These are phyloP conservation scores for honey bee (Apis mellifera) DNA, from an alignment of 1,140 invertebrate species.

Conservation along the genomic window DNA sequence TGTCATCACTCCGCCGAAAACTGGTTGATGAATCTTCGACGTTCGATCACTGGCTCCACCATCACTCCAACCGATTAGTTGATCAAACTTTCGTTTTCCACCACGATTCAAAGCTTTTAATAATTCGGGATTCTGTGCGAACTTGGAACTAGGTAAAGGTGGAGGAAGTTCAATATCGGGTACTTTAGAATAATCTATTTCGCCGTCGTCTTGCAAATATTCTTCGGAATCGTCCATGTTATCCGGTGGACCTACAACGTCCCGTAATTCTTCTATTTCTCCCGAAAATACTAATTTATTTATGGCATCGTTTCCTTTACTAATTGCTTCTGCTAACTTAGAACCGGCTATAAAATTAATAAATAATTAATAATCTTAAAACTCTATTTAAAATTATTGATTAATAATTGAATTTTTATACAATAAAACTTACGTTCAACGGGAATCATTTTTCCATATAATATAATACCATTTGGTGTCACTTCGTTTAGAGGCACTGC, in stretches of 20 bases:
- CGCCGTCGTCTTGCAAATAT: conserved; percentile 80
- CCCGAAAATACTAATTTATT: conserved; percentile 89
- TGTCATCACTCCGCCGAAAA: conserved; percentile 69
- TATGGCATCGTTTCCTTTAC: conserved; percentile 88
- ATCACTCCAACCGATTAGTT: conserved; percentile 78
- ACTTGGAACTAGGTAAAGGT: conserved; percentile 79
- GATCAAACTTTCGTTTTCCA: conserved; percentile 79
- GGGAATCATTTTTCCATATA: conserved; percentile 89
- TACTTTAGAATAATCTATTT: conserved; percentile 77
- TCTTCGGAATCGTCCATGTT: conserved; percentile 84
- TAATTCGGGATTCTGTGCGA: conserved; percentile 78
- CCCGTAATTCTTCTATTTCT: conserved; percentile 89
- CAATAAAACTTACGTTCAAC: conserved; percentile 84
- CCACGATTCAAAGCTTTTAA: conserved; percentile 77
- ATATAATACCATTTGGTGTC: conserved; percentile 88
- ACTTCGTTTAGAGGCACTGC: conserved; percentile 87
- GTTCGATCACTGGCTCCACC: conserved; percentile 66
- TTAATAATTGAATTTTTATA: conserved; percentile 1
- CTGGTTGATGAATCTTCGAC: conserved; percentile 74
- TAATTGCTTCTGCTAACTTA: conserved; percentile 87
- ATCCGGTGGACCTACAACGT: conserved; percentile 85
- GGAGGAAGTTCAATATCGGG: conserved; percentile 76
- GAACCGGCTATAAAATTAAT: conserved; percentile 84
- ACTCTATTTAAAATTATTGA: background rate
- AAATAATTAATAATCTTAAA: background rate